These are phyloP conservation scores for Cephalopterus ornatus DNA, from an alignment of 2,113 vertebrate species.

Conservation along the genomic window DNA sequence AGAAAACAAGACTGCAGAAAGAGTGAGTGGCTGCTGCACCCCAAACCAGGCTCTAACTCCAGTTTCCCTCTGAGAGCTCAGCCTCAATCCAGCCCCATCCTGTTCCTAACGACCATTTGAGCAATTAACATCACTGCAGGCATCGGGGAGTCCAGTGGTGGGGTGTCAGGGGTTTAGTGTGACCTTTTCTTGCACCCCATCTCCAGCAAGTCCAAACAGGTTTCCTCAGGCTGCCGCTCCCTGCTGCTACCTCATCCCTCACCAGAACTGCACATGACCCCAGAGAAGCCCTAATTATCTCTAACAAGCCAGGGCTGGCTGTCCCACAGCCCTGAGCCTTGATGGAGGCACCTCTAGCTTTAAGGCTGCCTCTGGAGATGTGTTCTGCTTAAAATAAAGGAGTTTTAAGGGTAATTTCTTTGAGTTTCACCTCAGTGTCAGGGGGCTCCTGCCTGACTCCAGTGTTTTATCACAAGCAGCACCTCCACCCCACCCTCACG, in stretches of 20 bases:
- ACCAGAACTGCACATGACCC: not conserved
- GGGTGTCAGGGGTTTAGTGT: not conserved
- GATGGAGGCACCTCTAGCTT: rapidly evolving
- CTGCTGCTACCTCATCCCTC: not conserved
- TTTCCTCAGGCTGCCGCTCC: not conserved
- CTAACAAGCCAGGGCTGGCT: not conserved
- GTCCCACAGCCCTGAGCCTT: not conserved
- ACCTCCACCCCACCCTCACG: rapidly evolving
- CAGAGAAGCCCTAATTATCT: not conserved
- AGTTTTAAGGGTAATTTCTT: not conserved
- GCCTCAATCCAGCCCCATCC: not conserved
- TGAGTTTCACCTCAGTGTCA: not conserved
- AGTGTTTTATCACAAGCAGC: not conserved
- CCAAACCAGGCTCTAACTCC: not conserved
- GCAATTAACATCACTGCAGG: not conserved
- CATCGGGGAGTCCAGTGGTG: rapidly evolving
- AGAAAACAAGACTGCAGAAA: not conserved
- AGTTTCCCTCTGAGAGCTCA: not conserved
- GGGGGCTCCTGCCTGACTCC: not conserved
- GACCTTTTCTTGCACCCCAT: not conserved
- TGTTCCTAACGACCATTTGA: not conserved
- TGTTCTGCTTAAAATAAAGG: not conserved
- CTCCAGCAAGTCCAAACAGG: rapidly evolving
- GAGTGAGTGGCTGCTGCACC: rapidly evolving
- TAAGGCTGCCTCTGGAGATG: not conserved